These are phyloP conservation scores for Malaclemys terrapin DNA, from an alignment of 2,113 vertebrate species.

Conservation along the genomic window DNA sequence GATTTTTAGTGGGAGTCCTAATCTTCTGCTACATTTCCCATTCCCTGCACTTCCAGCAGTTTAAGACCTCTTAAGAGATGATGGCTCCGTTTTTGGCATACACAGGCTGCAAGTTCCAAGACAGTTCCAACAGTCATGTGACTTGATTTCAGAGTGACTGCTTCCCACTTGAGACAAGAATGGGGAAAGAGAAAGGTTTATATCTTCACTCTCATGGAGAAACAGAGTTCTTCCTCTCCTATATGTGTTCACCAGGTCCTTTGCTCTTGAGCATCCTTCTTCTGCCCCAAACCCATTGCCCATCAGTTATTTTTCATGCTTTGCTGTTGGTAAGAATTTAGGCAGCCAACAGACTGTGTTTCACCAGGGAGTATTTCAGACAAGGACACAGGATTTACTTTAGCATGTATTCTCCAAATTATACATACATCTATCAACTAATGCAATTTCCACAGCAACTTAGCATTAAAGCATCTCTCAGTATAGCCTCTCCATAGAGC, in stretches of 20 bases:
- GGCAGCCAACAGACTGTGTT: background rate
- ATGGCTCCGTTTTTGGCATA: background rate
- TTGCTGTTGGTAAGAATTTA: background rate
- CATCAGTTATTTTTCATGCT: background rate
- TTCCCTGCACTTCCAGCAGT: background rate
- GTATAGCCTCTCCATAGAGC: background rate
- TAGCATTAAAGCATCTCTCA: background rate
- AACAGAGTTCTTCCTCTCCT: background rate
- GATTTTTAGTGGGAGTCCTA: background rate
- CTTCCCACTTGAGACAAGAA: background rate
- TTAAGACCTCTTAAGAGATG: background rate
- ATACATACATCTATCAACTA: background rate
- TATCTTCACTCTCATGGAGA: background rate
- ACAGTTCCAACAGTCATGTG: background rate
- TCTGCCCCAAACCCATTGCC: background rate
- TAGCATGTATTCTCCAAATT: background rate
- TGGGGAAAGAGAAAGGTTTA: background rate
- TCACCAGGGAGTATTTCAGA: background rate
- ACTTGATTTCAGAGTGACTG: background rate
- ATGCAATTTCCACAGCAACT: background rate
- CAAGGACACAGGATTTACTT: background rate
- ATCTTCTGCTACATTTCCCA: background rate
- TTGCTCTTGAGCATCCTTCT: background rate
- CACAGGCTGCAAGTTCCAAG: background rate
- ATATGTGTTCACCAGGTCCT: background rate